Base-by-base conservation (phyloP, 2,797 vertebrate genomes). In the Anabacerthia variegaticeps region DNA sequence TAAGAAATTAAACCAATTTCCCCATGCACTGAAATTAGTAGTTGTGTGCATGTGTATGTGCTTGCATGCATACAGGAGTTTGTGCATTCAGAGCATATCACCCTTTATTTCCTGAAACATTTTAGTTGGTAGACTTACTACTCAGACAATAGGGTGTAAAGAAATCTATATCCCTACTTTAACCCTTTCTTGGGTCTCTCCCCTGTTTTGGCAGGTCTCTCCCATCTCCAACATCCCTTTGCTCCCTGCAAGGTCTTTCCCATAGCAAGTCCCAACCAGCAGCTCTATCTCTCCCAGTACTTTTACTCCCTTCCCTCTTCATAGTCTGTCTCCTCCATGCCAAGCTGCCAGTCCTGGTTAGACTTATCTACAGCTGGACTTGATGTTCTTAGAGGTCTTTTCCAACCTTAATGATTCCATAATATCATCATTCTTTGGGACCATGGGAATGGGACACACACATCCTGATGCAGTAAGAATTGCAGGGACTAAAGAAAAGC, bases 361-460 rank as follows among this genome's bases (percentile, higher is more conserved):
- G 17, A 22, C 17, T 65, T 51, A 7, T 22, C 65, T 39, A 0
- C n/a, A 77, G n/a, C 1, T 51, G 44, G 17, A 39, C 28, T 39
- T 7, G 9, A 63, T 63, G 65, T 23, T 27, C 37, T 39, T 20
- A 27, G 63, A 46, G 8, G 26, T 14, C 34, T 66, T 48, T 41
- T 28, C 59, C 51, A 32, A 8, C 30, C 26, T 23, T 72, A 41
- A 23, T 9, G 22, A 41, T 48, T 32, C 46, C 8, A 17, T 10
- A 4, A 14, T 7, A 21, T 1, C 71, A 11, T 22, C 82, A 65
- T 32, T 2, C 0, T 23, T 52, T 37, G 11, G 13, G 14, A 30
- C 20, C 2, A 2, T 0, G 4, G 44, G 17, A 20, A 6, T 4
- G 28, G 61, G 34, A 46, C 27, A 2, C 1, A 1, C 26, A 61